Evolutionary conservation across 2,113 vertebrate genomes (phyloP).

Genomic region (Motacilla tschutschensis): DNA sequence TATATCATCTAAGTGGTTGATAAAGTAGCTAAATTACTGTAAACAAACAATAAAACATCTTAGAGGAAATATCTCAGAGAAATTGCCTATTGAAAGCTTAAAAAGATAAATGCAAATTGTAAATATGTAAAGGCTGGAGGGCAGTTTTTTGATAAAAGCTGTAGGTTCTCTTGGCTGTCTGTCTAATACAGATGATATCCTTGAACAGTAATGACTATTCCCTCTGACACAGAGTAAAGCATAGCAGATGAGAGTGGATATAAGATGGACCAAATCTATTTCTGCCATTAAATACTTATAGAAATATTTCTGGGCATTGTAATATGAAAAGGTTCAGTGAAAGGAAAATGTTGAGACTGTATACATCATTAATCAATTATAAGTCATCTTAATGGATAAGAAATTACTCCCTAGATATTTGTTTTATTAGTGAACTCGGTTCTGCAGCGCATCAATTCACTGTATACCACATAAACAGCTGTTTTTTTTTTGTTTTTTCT

Average conservation of each 20-base stretch:
- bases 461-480: background rate
- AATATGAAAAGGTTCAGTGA: background rate
- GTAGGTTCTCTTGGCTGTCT: background rate
- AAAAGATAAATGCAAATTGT: conserved; percentile 9
- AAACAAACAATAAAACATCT: conserved; percentile 29
- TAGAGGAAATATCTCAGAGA: background rate
- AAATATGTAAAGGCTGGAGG: background rate
- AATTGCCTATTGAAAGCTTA: background rate
- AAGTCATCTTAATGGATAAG: background rate
- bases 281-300: background rate
- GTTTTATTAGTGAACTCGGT: background rate
- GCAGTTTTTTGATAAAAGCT: background rate
- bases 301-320: background rate
- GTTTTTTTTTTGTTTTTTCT: background rate
- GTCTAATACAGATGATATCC: background rate
- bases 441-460: background rate
- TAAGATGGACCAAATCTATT: background rate
- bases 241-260: background rate
- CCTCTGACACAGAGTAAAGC: background rate
- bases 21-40: conserved; percentile 14
- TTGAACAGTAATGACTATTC: background rate
- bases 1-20: conserved; percentile 2
- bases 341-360: background rate
- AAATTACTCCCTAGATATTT: background rate
- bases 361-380: background rate